Percentiles rank a stretch among this genome's conserved stretches.
Evolutionary conservation across 1,140 invertebrate genomes (phyloP).

Genomic region (Eupristina koningsbergeri): DNA sequence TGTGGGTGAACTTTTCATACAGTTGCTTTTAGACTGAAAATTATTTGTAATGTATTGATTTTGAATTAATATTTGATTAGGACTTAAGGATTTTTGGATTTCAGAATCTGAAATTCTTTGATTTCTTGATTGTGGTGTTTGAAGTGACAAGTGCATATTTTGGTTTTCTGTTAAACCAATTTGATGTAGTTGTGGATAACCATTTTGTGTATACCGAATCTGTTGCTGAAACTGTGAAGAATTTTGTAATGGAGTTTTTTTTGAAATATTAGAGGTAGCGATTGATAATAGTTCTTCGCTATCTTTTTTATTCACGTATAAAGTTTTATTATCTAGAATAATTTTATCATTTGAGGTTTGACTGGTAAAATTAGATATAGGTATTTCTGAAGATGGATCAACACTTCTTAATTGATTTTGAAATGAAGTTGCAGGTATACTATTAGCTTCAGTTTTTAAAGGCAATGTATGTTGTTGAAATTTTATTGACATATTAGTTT

Average conservation of each 20-base stretch:
- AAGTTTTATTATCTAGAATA: conserved; percentile 57
- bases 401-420: conserved; percentile 70
- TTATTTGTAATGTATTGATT: conserved; percentile 63
- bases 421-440: conserved; percentile 67
- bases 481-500: conserved; percentile 62
- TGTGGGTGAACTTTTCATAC: conserved; percentile 61
- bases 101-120: conserved; percentile 62
- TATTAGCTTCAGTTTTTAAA: conserved; percentile 69
- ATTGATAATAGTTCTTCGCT: conserved; percentile 57
- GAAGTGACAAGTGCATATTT: conserved; percentile 62
- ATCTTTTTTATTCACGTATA: conserved; percentile 54
- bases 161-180: background rate
- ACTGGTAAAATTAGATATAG: conserved; percentile 56
- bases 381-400: conserved; percentile 59
- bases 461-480: conserved; percentile 72
- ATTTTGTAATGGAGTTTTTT: conserved; percentile 56
- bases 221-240: conserved; percentile 64
- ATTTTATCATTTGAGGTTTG: conserved; percentile 62
- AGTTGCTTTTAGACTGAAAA: conserved; percentile 52
- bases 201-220: conserved; percentile 66
- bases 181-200: conserved; percentile 59
- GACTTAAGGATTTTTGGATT: conserved; percentile 66
- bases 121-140: conserved; percentile 63
- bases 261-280: conserved; percentile 45
- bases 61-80: conserved; percentile 65